These are phyloP conservation scores for Hylaeus anthracinus DNA, from an alignment of 1,140 invertebrate genomes.

Conservation along the genomic window DNA sequence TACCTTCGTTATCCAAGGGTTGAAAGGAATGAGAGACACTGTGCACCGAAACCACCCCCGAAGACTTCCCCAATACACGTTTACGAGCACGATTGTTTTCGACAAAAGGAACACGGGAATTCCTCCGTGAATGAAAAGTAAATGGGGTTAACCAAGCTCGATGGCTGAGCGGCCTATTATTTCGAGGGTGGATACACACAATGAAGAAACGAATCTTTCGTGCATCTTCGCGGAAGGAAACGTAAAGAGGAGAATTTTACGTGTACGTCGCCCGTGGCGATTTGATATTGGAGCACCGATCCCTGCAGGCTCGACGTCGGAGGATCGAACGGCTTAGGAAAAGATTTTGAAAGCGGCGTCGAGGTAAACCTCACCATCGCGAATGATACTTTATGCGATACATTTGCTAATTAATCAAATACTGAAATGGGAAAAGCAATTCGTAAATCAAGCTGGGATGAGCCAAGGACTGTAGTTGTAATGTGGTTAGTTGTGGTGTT, in stretches of 20 bases:
- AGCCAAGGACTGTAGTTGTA: too few relatives aligned
- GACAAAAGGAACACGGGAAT: slow-evolving; percentile 58
- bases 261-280: neutral
- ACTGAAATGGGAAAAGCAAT: too few relatives aligned
- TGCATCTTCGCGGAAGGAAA: slow-evolving; percentile 39
- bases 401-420: too few relatives aligned
- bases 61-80: slow-evolving; percentile 42
- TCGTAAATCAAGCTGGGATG: too few relatives aligned
- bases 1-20: neutral
- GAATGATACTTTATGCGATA: too few relatives aligned
- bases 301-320: neutral
- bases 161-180: slow-evolving; percentile 52
- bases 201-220: slow-evolving; percentile 52
- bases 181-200: slow-evolving; percentile 59
- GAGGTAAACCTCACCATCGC: too few relatives aligned
- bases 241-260: slow-evolving; percentile 20
- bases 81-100: slow-evolving; percentile 59
- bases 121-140: slow-evolving; percentile 58
- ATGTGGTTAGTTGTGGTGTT: too few relatives aligned
- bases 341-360: too few relatives aligned
- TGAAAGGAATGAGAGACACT: slow-evolving; percentile 39
- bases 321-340: slow-evolving; percentile 36
- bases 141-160: slow-evolving; percentile 65
- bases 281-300: slow-evolving; percentile 5
- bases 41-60: slow-evolving; percentile 16